Evolutionary conservation across 1,140 invertebrate species (phyloP).

Genomic region (Paraescarpia echinospica): DNA sequence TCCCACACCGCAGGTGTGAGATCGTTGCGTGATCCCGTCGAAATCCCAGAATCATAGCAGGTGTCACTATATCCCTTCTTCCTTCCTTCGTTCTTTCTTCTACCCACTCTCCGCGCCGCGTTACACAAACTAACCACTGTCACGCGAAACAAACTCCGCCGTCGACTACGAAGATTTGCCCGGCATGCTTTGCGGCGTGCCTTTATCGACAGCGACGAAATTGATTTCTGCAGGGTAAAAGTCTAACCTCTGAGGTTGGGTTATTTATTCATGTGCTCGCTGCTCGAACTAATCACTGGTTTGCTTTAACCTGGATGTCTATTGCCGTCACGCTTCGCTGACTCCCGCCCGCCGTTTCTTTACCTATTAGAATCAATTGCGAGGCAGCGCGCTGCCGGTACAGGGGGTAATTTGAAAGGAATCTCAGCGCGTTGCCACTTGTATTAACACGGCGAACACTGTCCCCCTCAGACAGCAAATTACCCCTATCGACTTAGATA

Average conservation of each 20-base stretch:
- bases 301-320: not conserved
- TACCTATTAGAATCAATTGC: slow-evolving; percentile 1
- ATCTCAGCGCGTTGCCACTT: not conserved
- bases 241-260: not conserved
- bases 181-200: not conserved
- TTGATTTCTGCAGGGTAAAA: slow-evolving; percentile 1
- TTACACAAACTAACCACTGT: not conserved
- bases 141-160: not conserved
- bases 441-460: not conserved
- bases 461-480: not conserved
- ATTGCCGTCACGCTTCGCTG: not conserved
- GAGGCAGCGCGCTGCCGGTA: not conserved
- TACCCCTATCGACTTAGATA: slow-evolving; percentile 1
- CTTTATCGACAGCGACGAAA: not conserved
- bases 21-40: not conserved
- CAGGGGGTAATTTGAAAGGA: not conserved
- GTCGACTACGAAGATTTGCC: not conserved
- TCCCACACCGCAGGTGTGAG: not conserved
- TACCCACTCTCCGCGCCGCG: not conserved
- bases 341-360: not conserved
- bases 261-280: not conserved
- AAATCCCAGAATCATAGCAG: not conserved
- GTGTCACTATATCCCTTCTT: not conserved
- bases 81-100: not conserved
- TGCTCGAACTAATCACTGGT: not conserved